phyloP scores from a whole-genome alignment of 2,113 vertebrate species.

The Tachuris rubrigastra region DNA sequence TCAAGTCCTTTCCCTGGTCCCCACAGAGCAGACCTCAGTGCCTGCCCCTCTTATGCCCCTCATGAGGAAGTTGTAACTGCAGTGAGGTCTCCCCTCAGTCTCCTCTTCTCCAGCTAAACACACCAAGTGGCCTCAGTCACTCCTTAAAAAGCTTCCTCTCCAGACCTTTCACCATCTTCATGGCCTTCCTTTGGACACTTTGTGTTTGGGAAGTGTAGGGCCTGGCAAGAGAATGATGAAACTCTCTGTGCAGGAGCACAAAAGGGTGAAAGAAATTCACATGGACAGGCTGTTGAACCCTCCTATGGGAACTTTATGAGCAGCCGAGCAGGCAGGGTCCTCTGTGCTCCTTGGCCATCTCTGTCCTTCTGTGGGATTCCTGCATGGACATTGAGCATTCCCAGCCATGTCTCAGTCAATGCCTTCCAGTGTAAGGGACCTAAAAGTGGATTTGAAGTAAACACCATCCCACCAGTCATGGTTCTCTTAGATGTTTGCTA shows the following conservation, averaged over 20 bases:
- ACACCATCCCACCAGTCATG: rapidly evolving
- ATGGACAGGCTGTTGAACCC: background rate
- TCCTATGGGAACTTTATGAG: background rate
- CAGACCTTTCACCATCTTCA: background rate
- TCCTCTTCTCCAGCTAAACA: background rate
- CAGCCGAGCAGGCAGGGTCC: background rate
- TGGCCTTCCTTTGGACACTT: background rate
- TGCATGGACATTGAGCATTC: background rate
- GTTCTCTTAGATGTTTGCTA: background rate
- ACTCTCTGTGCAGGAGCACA: background rate
- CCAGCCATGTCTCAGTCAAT: rapidly evolving
- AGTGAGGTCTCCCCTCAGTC: background rate
- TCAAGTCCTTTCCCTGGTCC: background rate
- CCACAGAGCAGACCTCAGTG: background rate
- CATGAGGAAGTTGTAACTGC: background rate
- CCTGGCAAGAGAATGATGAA: background rate
- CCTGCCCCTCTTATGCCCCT: background rate
- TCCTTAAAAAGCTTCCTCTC: background rate
- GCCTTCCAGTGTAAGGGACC: background rate
- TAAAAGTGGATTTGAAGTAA: background rate
- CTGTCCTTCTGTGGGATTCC: background rate
- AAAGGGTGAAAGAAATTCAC: background rate
- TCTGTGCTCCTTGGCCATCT: background rate
- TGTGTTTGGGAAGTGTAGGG: background rate
- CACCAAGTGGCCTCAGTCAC: background rate